Evolutionary conservation across 2,888 invertebrate species (phyloP).

Genomic region (Brachynemurus nebulosus): DNA sequence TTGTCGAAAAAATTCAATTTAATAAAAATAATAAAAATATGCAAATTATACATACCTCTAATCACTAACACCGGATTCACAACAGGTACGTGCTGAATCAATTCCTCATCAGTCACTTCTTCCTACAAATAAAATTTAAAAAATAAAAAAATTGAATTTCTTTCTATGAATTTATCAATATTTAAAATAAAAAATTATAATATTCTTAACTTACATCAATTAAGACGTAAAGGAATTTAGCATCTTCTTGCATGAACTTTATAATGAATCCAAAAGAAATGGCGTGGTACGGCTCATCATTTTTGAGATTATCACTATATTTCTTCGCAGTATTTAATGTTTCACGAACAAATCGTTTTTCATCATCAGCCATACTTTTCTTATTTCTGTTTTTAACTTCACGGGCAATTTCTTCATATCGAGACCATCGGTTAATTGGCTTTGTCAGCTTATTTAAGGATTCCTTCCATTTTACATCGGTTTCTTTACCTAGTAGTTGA

Average conservation of each 20-base stretch:
- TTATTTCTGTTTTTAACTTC: background rate
- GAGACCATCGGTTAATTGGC: background rate
- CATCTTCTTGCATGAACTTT: background rate
- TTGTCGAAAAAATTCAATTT: background rate
- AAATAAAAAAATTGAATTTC: conserved; percentile 2
- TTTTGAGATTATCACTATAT: background rate
- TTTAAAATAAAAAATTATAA: conserved; percentile 1
- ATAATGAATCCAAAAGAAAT: background rate
- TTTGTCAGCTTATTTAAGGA: background rate
- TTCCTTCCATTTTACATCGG: background rate
- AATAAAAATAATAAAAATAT: conserved; percentile 2
- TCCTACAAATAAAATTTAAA: conserved; percentile 2
- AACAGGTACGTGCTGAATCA: conserved; percentile 1
- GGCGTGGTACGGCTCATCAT: background rate
- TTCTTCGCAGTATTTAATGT: background rate
- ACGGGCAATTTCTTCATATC: background rate
- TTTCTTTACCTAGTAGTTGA: background rate
- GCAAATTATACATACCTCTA: background rate
- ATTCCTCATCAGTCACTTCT: background rate
- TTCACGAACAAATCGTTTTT: background rate
- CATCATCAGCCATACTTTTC: conserved; percentile 1
- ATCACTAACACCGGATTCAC: conserved; percentile 4
- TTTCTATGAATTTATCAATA: background rate
- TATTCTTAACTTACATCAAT: conserved; percentile 2
- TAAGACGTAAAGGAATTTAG: background rate